Base-by-base conservation (phyloP, 2,113 vertebrate species). In the Setophaga petechia region DNA sequence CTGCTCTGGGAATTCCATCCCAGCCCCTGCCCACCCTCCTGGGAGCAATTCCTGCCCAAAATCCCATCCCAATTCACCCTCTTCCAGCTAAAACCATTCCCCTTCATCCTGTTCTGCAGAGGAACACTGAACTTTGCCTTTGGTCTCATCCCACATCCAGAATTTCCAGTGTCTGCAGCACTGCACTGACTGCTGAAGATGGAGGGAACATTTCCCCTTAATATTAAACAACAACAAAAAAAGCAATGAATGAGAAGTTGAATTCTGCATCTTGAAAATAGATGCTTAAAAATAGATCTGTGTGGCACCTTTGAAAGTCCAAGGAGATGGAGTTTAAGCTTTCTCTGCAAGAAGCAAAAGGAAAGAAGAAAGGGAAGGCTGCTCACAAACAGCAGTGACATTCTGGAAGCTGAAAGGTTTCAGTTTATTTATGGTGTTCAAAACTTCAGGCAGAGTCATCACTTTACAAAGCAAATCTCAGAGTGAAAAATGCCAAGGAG, bases 281-380 rank as follows among this genome's bases (percentile, higher is more conserved):
- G 76, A 51, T 47, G n/a, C 31, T 94, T 88, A 95, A 96, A 96
- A 96, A 95, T 89, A 95, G 90, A 79, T 67, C 76, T 4, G 35
- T 35, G 73, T 82, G 59, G 58, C 61, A 20, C 59, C 41, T 90
- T 58, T 93, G 77, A 43, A 92, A 82, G 79, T 14, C 63, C 59
- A 63, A 68, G 91, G 65, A 78, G 91, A 83, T 8, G 88, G 57
- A 22, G 51, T 67, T 82, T 23, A 11, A 59, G 33, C 21, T 90
- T 65, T 31, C 59, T 31, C 41, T 37, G 84, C 35, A 54, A 91
- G 74, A 39, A 75, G 81, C 12, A 47, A 58, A 94, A 68, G 55
- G 67, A 47, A 39, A 76, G 76, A 69, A 76, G 85, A 78, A 93
- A 93, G 61, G 75, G 74, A 94, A 68, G 86, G 52, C 76, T 95